Conservation (phyloP, 1,140 invertebrate genomes). For the Theocolax elegans region DNA sequence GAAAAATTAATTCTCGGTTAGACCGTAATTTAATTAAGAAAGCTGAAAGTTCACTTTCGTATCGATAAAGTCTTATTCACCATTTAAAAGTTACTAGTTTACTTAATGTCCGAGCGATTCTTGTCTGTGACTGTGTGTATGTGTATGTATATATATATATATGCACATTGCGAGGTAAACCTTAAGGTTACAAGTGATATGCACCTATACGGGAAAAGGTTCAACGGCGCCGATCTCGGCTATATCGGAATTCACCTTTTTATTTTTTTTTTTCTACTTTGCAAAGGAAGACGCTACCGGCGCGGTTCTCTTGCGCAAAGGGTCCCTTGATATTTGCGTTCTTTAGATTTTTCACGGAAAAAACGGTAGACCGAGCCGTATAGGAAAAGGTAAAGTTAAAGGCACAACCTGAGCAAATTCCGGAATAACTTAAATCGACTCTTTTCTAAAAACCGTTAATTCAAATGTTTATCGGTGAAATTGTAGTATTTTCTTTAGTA, state of each 20-base stretch:
- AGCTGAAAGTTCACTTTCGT: background rate
- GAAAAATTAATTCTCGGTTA: background rate
- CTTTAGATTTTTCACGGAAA: conserved; percentile 20
- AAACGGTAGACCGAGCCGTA: background rate
- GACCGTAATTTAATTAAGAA: conserved; percentile 25
- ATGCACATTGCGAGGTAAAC: too few relatives aligned
- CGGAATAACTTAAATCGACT: background rate
- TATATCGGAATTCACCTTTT: conserved; percentile 32
- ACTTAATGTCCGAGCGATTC: conserved; percentile 15
- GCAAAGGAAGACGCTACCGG: background rate
- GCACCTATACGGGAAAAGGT: background rate
- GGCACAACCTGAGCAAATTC: conserved; percentile 3
- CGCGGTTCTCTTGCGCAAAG: background rate
- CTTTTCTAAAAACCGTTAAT: too few relatives aligned
- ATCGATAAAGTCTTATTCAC: conserved; percentile 30
- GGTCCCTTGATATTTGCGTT: conserved; percentile 26
- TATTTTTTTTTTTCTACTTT: background rate
- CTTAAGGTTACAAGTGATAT: conserved; percentile 11
- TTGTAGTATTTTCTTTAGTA: too few relatives aligned
- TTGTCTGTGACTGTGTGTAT: background rate
- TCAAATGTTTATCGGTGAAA: too few relatives aligned
- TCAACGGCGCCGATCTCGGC: conserved; percentile 15
- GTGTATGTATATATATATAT: too few relatives aligned
- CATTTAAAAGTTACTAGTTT: conserved; percentile 10
- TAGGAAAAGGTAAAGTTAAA: background rate